phyloP scores from a whole-genome alignment of 2,113 vertebrate species.

The Brachionichthys hirsutus region DNA sequence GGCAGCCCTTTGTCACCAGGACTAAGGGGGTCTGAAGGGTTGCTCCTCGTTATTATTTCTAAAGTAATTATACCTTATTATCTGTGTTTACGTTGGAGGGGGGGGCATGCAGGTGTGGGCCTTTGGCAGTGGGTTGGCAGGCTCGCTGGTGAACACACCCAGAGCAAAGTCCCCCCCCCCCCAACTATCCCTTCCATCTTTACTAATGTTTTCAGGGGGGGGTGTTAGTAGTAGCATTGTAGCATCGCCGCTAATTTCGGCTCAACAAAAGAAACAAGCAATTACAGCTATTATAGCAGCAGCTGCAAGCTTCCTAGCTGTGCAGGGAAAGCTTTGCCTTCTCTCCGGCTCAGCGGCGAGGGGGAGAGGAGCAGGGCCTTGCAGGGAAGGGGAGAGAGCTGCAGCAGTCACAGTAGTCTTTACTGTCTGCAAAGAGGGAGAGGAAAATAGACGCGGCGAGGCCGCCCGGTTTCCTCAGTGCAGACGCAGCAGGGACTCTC shows the following conservation, averaged over 20 bases:
- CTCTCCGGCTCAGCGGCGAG: slow-evolving; percentile 45
- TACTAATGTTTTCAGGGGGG: slow-evolving; percentile 73
- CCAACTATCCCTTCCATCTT: slow-evolving; percentile 60
- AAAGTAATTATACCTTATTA: slow-evolving; percentile 97
- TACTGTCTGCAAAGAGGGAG: slow-evolving; percentile 41
- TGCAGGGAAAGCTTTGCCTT: slow-evolving; percentile 59
- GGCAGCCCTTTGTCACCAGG: slow-evolving; percentile 82
- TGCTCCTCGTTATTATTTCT: slow-evolving; percentile 86
- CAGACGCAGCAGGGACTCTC: slow-evolving; percentile 63
- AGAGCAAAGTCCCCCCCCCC: slow-evolving; percentile 77
- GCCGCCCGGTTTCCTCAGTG: slow-evolving; percentile 57
- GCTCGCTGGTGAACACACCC: slow-evolving; percentile 83
- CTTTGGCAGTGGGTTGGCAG: slow-evolving; percentile 86
- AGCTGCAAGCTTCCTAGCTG: slow-evolving; percentile 87
- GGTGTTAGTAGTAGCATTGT: slow-evolving; percentile 84
- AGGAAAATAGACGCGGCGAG: slow-evolving; percentile 57
- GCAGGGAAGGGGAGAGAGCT: slow-evolving; percentile 37
- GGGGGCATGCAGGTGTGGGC: slow-evolving; percentile 94
- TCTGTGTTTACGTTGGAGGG: slow-evolving; percentile 95
- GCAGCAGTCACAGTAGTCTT: slow-evolving; percentile 52
- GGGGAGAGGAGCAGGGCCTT: slow-evolving; percentile 39
- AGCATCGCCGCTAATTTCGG: slow-evolving; percentile 92
- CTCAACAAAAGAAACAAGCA: slow-evolving; percentile 90
- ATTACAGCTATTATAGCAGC: slow-evolving; percentile 95
- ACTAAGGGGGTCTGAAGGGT: slow-evolving; percentile 61